Evolutionary conservation across 2,797 vertebrate genomes (phyloP).

Genomic region (Hydrophis major): DNA sequence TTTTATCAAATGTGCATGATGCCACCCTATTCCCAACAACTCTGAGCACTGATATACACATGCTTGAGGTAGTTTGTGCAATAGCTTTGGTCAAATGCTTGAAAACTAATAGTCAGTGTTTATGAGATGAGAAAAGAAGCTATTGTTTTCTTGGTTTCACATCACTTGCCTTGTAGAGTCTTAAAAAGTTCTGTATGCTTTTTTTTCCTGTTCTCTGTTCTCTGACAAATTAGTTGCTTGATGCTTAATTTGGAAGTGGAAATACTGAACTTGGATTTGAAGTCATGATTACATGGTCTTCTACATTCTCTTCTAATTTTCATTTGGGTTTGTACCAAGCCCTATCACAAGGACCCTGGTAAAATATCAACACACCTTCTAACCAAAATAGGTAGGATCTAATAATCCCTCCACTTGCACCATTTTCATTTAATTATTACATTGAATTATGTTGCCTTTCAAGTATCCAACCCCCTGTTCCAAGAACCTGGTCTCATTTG

Average conservation of each 20-base stretch:
- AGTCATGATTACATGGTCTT: background rate
- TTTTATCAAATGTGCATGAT: background rate
- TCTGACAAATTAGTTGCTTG: background rate
- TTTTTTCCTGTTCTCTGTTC: background rate
- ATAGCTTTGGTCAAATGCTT: constrained; percentile 8
- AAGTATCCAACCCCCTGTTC: background rate
- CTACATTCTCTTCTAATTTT: background rate
- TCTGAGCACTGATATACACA: background rate
- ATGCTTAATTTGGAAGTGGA: background rate
- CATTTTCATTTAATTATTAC: background rate
- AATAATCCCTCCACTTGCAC: background rate
- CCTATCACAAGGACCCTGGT: background rate
- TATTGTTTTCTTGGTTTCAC: constrained; percentile 7
- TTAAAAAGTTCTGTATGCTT: background rate
- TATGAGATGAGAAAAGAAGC: constrained; percentile 14
- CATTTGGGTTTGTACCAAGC: background rate
- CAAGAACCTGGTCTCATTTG: background rate
- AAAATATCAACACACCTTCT: background rate
- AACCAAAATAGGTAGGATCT: background rate
- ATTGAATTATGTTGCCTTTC: background rate
- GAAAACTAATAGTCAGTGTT: background rate
- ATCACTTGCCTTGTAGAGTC: background rate
- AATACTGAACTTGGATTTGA: background rate
- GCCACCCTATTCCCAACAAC: background rate
- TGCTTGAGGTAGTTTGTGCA: constrained; percentile 21